Evolutionary conservation across 2,797 vertebrate species (phyloP).

Genomic region (Macrochelys suwanniensis): DNA sequence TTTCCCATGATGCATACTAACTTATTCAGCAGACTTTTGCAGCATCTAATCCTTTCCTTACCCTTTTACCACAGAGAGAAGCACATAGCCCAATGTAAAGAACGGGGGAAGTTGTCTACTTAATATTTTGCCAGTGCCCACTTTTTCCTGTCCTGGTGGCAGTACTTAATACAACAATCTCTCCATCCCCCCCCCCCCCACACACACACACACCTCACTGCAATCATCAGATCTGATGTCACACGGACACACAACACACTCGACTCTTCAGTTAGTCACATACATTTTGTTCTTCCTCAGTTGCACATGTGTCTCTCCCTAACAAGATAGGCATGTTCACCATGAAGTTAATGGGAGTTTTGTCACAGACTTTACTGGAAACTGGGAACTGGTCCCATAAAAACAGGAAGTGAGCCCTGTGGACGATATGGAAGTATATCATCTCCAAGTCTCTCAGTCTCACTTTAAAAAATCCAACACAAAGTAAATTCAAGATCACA

Average conservation of each 20-base stretch:
- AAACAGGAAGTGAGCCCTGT: neutral
- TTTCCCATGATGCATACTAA: rapidly evolving
- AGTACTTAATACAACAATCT: neutral
- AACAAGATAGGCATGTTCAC: slow-evolving; percentile 21
- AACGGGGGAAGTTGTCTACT: neutral
- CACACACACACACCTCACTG: neutral
- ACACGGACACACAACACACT: neutral
- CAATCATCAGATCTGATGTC: neutral
- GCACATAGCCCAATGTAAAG: neutral
- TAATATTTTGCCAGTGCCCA: neutral
- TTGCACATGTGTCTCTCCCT: slow-evolving; percentile 33
- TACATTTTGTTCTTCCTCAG: slow-evolving; percentile 50
- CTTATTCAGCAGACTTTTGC: rapidly evolving
- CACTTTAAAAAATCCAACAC: neutral
- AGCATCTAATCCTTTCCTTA: neutral
- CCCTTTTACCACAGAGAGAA: neutral
- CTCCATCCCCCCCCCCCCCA: neutral
- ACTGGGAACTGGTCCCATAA: neutral
- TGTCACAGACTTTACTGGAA: neutral
- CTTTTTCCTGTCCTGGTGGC: neutral
- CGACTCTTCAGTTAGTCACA: neutral
- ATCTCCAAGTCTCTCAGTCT: neutral
- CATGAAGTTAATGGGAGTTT: neutral
- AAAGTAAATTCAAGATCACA: neutral
- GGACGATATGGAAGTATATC: neutral